Evolutionary conservation across 2,888 invertebrate genomes (phyloP).

Genomic region (Agrotis exclamationis): DNA sequence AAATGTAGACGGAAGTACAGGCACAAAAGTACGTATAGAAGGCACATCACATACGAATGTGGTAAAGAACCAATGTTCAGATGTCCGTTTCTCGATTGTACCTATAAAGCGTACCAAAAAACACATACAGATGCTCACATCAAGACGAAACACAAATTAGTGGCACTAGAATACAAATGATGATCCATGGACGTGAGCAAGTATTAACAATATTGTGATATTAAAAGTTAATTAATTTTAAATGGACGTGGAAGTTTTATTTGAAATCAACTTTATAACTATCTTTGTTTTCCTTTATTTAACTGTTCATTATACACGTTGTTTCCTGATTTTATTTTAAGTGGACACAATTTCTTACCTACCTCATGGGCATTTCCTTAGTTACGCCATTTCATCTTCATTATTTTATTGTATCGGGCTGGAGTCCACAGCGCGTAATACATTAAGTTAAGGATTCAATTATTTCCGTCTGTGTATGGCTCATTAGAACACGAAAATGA

Average conservation of each 20-base stretch:
- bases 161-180: slow-evolving; percentile 91
- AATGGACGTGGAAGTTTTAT: slow-evolving; percentile 63
- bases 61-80: slow-evolving; percentile 91
- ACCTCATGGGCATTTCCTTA: not conserved
- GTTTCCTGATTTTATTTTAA: not conserved
- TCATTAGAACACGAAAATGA: too few species aligned
- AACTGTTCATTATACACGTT: too few species aligned
- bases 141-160: slow-evolving; percentile 89
- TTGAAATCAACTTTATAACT: slow-evolving; percentile 19
- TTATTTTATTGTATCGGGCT: not conserved
- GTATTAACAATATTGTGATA: slow-evolving; percentile 83
- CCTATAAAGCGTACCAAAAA: slow-evolving; percentile 89
- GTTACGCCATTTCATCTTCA: not conserved
- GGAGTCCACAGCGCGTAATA: not conserved
- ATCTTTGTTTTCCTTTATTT: not conserved
- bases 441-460: too few species aligned
- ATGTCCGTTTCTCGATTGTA: slow-evolving; percentile 88
- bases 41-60: slow-evolving; percentile 93
- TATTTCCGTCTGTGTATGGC: too few species aligned
- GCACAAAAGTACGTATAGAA: slow-evolving; percentile 93
- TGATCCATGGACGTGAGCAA: slow-evolving; percentile 69
- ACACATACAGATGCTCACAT: slow-evolving; percentile 89
- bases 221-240: slow-evolving; percentile 81
- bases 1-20: slow-evolving; percentile 94
- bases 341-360: not conserved